phyloP scores from a whole-genome alignment of 2,113 vertebrate species.

The Platysternon megacephalum region DNA sequence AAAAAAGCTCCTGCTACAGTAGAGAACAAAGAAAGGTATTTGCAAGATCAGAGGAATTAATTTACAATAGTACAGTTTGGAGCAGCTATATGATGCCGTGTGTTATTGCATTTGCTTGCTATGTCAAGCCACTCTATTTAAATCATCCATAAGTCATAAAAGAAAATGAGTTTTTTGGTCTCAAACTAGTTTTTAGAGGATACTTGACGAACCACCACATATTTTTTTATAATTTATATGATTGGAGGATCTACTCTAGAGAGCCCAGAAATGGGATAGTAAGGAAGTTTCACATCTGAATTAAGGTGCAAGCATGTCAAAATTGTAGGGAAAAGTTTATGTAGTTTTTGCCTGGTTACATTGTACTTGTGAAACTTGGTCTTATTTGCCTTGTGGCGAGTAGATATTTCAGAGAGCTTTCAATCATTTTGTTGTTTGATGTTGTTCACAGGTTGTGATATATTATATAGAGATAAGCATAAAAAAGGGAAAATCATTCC shows the following conservation, averaged over 20 bases:
- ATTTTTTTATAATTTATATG: neutral
- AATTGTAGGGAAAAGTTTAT: neutral
- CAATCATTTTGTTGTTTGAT: neutral
- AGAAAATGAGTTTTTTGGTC: neutral
- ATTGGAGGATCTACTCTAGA: neutral
- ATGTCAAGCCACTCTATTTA: neutral
- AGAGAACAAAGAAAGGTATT: neutral
- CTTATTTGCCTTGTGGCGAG: neutral
- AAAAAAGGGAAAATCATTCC: neutral
- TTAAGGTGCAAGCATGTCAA: neutral
- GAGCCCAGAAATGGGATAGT: neutral
- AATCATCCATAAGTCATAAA: neutral
- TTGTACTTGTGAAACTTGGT: neutral
- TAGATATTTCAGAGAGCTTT: neutral
- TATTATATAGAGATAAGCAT: fast-evolving
- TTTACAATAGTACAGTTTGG: neutral
- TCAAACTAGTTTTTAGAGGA: neutral
- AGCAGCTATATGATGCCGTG: neutral
- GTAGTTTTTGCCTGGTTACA: neutral
- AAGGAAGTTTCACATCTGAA: neutral
- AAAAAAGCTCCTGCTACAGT: neutral
- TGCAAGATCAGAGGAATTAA: neutral
- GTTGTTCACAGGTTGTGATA: neutral
- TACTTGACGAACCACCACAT: neutral
- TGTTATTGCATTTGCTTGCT: neutral